Base-by-base conservation (phyloP, 2,888 invertebrate genomes). In the Rhorus exstirpatorius region DNA sequence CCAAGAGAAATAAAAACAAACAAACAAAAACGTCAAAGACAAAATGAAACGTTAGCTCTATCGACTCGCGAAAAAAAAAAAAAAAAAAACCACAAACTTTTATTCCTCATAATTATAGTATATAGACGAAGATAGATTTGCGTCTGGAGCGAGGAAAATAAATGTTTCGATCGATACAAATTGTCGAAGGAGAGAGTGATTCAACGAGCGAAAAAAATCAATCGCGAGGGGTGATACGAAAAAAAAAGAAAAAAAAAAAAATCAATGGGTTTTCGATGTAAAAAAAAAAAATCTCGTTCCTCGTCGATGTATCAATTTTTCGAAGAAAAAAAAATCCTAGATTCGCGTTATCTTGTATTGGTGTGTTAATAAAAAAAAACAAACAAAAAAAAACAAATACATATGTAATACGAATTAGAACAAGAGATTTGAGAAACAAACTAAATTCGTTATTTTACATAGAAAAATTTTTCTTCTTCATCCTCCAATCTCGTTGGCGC, bases 341-440 rank as follows among this genome's bases (percentile, higher is more conserved):
- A 83, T 81, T 84, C 81, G 81, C 76, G 77, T 84, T 83, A 83
- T 60, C 79, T 77, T 84, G 79, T 84, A 84, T 82, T 35, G 77
- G n/a, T n/a, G 78, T 84, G 82, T 82, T 83, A 83, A 84, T 83
- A 78, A 84, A 83, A n/a, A n/a, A n/a, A n/a, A n/a, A n/a, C n/a
- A n/a, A n/a, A n/a, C n/a, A n/a, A n/a, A n/a, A n/a, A n/a, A n/a
- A n/a, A n/a, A n/a, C n/a, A n/a, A 78, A 74, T 53, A 76, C 68
- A 81, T 67, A 82, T 82, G 71, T 67, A 75, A 82, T 79, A 79
- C 55, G 74, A 82, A 70, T 58, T 38, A 41, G 24, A 67, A 44
- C 38, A 61, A 61, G 3, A 68, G 44, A 51, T 44, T 70, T 14
- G 1, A 14, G 24, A n/a, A 31, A 31, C 31, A 58, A 31, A 61